Conservation (phyloP, 2,797 vertebrate species). For the Lemur catta region DNA sequence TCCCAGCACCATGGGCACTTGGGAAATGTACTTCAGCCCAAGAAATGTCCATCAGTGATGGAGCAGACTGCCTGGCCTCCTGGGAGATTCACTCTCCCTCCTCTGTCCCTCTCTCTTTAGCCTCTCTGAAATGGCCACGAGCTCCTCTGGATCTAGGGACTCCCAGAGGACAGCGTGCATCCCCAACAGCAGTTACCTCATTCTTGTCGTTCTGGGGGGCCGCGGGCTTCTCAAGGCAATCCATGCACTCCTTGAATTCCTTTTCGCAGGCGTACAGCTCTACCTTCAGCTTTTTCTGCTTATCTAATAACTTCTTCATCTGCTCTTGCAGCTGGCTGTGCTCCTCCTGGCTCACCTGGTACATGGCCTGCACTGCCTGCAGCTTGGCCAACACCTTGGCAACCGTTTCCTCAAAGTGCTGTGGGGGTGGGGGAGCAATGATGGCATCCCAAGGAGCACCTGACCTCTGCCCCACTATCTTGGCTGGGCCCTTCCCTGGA, state of each 20-base stretch:
- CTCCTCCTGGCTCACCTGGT: slow-evolving; percentile 86
- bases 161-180: neutral
- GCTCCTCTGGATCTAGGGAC: neutral
- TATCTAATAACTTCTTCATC: slow-evolving; percentile 76
- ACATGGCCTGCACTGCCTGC: slow-evolving; percentile 86
- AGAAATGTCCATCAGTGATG: neutral
- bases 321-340: slow-evolving; percentile 83
- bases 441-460: neutral
- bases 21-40: neutral
- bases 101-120: neutral
- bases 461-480: neutral
- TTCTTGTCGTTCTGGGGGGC: slow-evolving; percentile 4
- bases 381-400: slow-evolving; percentile 86
- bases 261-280: slow-evolving; percentile 81
- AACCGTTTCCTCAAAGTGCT: slow-evolving; percentile 57
- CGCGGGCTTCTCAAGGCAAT: neutral
- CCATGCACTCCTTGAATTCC: slow-evolving; percentile 83
- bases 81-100: neutral
- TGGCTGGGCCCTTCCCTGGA: neutral
- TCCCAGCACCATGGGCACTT: neutral
- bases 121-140: neutral
- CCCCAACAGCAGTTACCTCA: slow-evolving; percentile 59
- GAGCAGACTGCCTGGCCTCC: neutral
- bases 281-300: slow-evolving; percentile 59
- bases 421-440: slow-evolving; percentile 6